These are phyloP conservation scores for Fistularia commersonii DNA, from an alignment of 2,797 vertebrate species.

Conservation along the genomic window DNA sequence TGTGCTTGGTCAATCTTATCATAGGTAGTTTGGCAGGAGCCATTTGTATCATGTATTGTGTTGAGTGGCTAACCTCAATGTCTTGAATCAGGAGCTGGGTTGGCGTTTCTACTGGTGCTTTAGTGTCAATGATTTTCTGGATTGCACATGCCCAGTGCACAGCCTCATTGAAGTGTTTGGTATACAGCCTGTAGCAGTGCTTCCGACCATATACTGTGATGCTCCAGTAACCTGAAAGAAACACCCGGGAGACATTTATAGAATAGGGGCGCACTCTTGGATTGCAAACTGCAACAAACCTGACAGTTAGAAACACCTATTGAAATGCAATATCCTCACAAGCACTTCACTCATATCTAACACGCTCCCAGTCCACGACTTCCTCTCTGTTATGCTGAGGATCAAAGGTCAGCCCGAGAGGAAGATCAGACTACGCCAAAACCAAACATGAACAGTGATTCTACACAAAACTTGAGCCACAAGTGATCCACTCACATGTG, in stretches of 20 bases:
- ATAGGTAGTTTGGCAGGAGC: conserved; percentile 13
- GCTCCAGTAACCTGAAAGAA: conserved; percentile 87
- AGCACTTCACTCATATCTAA: conserved; percentile 4
- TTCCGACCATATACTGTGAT: conserved; percentile 92
- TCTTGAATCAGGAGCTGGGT: conserved; percentile 93
- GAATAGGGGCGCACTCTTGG: not conserved
- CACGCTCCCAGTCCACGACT: conserved; percentile 19
- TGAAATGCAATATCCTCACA: not conserved
- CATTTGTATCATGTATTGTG: not conserved
- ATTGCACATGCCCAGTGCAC: conserved; percentile 91
- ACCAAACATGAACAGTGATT: conserved; percentile 45
- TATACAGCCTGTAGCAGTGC: conserved; percentile 89
- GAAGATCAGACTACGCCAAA: conserved; percentile 47
- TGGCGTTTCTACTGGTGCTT: conserved; percentile 89
- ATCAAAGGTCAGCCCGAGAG: conserved; percentile 41
- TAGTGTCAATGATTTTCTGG: conserved; percentile 91
- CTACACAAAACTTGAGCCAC: conserved; percentile 26
- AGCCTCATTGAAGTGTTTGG: conserved; percentile 89
- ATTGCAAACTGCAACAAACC: too few relatives aligned
- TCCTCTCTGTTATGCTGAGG: conserved; percentile 42
- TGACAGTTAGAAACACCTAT: too few relatives aligned
- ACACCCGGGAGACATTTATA: not conserved
- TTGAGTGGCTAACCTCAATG: conserved; percentile 78
- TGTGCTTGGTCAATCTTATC: conserved; percentile 31
- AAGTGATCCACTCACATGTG: conserved; percentile 12